Evolutionary conservation across 2,797 vertebrate genomes (phyloP).

Genomic region (Tenualosa ilisha): DNA sequence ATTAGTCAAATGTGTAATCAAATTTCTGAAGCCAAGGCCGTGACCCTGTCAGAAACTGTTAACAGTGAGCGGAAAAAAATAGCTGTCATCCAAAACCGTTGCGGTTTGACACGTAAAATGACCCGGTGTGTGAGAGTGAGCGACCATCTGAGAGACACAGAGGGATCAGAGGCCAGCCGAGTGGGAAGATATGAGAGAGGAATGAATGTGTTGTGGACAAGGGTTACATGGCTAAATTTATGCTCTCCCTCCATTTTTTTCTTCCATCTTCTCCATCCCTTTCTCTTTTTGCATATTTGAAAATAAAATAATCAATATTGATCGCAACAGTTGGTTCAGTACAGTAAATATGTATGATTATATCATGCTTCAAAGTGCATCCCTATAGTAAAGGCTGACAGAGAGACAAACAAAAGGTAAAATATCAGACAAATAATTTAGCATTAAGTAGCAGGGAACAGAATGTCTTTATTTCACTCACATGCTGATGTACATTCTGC

Average conservation of each 20-base stretch:
- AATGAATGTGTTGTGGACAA: neutral
- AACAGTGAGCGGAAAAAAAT: neutral
- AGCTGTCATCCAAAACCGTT: neutral
- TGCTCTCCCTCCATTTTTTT: no score
- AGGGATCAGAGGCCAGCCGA: neutral
- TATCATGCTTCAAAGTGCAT: no score
- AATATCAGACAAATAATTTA: no score
- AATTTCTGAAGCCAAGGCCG: neutral
- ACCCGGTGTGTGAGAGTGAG: neutral
- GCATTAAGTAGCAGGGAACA: no score
- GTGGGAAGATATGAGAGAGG: neutral
- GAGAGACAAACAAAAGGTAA: no score
- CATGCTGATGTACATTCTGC: no score
- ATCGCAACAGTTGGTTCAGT: neutral
- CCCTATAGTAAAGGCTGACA: neutral
- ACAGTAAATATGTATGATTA: no score
- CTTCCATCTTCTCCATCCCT: no score
- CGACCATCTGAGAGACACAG: neutral
- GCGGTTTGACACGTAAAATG: neutral
- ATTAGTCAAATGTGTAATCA: slow-evolving; percentile 7
- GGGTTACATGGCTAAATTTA: neutral
- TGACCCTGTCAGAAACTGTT: neutral
- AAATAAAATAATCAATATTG: neutral
- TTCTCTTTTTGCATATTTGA: neutral
- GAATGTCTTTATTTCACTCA: no score